A percentile compares a stretch with the other conserved stretches of the same genome.
phyloP scores from a whole-genome alignment of 2,113 vertebrate genomes.

The Larimichthys crocea region DNA sequence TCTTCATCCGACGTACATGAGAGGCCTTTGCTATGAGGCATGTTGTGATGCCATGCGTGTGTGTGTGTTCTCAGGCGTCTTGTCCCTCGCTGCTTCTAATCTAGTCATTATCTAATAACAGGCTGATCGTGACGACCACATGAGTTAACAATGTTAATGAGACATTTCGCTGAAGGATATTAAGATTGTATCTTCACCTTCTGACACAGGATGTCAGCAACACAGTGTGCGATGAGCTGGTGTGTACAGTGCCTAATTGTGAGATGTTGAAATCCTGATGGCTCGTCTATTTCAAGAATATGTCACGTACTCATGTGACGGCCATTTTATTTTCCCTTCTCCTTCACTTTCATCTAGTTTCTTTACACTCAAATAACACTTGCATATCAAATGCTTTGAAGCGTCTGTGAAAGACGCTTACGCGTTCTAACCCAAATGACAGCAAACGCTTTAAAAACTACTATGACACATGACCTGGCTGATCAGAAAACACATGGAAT shows the following conservation, averaged over 20 bases:
- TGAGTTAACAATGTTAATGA: constrained; percentile 69
- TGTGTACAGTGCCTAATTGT: constrained; percentile 46
- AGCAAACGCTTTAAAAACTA: not conserved
- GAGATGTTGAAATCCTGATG: constrained; percentile 18
- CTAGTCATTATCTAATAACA: constrained; percentile 58
- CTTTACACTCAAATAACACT: not conserved
- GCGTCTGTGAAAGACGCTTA: not conserved
- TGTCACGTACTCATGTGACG: constrained; percentile 20
- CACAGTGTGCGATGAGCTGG: constrained; percentile 29
- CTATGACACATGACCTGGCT: not conserved
- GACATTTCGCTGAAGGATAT: constrained; percentile 64
- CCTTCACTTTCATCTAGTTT: not conserved
- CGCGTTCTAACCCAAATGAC: not conserved
- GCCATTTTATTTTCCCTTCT: constrained; percentile 1
- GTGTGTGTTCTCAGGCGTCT: constrained; percentile 1
- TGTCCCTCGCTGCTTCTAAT: constrained; percentile 42
- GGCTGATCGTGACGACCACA: constrained; percentile 21
- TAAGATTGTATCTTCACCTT: constrained; percentile 55
- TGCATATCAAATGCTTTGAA: not conserved
- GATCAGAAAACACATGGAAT: not conserved
- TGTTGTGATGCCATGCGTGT: constrained; percentile 9
- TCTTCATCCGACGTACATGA: constrained; percentile 13
- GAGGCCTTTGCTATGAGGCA: not conserved
- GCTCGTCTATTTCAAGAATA: constrained; percentile 43
- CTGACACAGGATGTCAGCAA: constrained; percentile 49